phyloP scores from a whole-genome alignment of 2,797 vertebrate species.

The Decapterus maruadsi region DNA sequence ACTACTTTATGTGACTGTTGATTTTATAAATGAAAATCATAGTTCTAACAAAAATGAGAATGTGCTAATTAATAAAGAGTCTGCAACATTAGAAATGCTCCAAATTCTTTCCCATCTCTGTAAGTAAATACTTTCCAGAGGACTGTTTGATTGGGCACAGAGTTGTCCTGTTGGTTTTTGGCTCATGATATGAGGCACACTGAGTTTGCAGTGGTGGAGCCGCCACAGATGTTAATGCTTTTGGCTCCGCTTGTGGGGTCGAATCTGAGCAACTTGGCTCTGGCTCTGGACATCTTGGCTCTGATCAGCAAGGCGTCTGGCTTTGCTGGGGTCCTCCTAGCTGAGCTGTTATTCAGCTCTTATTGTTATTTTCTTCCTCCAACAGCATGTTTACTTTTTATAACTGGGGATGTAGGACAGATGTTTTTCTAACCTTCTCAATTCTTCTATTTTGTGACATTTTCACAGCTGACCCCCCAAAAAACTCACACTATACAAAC shows the following conservation, averaged over 20 bases:
- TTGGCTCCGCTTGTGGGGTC: conserved; percentile 68
- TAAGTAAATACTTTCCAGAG: conserved; percentile 55
- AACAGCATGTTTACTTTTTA: conserved; percentile 14
- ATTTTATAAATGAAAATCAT: background rate
- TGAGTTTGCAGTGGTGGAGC: conserved; percentile 48
- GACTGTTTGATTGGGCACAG: conserved; percentile 49
- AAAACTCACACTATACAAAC: background rate
- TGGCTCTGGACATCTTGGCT: conserved; percentile 53
- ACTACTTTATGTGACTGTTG: background rate
- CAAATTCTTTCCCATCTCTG: conserved; percentile 48
- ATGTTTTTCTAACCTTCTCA: conserved; percentile 16
- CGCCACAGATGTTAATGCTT: conserved; percentile 73
- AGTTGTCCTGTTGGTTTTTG: conserved; percentile 55
- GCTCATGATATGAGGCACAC: conserved; percentile 44
- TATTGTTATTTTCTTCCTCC: background rate
- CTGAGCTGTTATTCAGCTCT: conserved; percentile 11
- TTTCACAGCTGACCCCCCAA: conserved; percentile 7
- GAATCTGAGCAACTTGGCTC: conserved; percentile 58
- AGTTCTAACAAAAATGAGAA: background rate
- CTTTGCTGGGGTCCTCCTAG: conserved; percentile 57
- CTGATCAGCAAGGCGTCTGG: conserved; percentile 41
- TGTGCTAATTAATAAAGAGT: background rate
- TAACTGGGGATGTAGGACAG: background rate
- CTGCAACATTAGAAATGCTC: background rate
- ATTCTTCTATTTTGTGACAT: background rate